Evolutionary conservation across 1,140 invertebrate species (phyloP), one percentile per base, ranked within the genome.

Genomic region (Cotesia chilonis): DNA sequence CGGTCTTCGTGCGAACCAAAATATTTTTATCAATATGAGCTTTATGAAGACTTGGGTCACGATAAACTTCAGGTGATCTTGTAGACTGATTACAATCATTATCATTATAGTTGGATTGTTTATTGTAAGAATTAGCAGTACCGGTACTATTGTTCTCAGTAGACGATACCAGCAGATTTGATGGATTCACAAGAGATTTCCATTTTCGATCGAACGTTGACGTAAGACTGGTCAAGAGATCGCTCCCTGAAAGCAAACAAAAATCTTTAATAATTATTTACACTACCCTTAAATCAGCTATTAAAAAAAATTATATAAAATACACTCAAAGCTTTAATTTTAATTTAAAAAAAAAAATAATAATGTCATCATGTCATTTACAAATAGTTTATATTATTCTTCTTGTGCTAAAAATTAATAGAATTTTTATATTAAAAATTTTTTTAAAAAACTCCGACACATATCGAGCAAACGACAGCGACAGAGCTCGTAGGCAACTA

Each of bases 141-240:
- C 52, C 28, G 68, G 14, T 61, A 36, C 35, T 67, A 70, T 57
- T 54, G n/a, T 71, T 67, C 68, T 83, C 81, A 71, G 77, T 77
- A 57, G 68, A 59, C 7, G 71, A 71, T 5, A 82, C 80, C 36
- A 83, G 79, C 3, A 81, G 83, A 28, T 76, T 79, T 52, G 81
- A 77, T 35, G 85, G 86, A 76, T 88, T 89, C 28, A 89, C 81
- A 57, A 93, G 78, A 14, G 89, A 90, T 57, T 90, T 88, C 80
- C 94, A 87, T 84, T 94, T 94, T 72, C 91, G 90, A 79, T 94
- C 93, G 77, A 93, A 91, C 3, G 92, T 91, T 65, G 92, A 91
- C 10, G 92, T 94, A 60, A 95, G 88, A 61, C 91, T 92, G 52
- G 89, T 88, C 70, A 92, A 82, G 55, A 93, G 83, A 82, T 92